Conservation (phyloP, 2,888 invertebrate species). For the Microchrysa polita region DNA sequence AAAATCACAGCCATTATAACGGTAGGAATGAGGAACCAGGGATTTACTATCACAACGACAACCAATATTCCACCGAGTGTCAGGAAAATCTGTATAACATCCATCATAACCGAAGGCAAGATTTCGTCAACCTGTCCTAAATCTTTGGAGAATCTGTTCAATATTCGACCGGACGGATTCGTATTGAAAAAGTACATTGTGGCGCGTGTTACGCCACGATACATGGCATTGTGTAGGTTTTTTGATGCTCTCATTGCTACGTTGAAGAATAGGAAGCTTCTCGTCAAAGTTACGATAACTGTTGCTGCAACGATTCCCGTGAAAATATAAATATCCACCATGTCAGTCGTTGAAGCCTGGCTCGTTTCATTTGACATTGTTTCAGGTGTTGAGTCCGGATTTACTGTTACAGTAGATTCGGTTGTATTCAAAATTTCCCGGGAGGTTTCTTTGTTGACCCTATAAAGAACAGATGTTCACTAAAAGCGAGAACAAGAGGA, state of each 20-base stretch:
- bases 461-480: background rate
- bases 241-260: slow-evolving; percentile 79
- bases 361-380: background rate
- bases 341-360: slow-evolving; percentile 51
- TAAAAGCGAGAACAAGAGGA: background rate
- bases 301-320: slow-evolving; percentile 64
- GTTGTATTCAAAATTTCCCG: background rate
- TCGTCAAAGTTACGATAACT: slow-evolving; percentile 60
- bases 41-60: slow-evolving; percentile 81
- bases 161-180: slow-evolving; percentile 83
- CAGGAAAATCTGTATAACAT: slow-evolving; percentile 77
- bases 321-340: slow-evolving; percentile 65
- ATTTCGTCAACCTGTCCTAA: slow-evolving; percentile 71
- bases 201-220: slow-evolving; percentile 80
- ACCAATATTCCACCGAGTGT: slow-evolving; percentile 81
- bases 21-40: slow-evolving; percentile 77
- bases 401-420: too few relatives aligned
- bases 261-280: slow-evolving; percentile 67
- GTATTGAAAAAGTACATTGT: slow-evolving; percentile 89
- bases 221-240: slow-evolving; percentile 85
- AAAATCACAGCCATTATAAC: slow-evolving; percentile 76
- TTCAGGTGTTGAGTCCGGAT: background rate
- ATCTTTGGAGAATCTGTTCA: slow-evolving; percentile 92
- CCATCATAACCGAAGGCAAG: slow-evolving; percentile 64
- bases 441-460: slow-evolving; percentile 27